These are phyloP conservation scores for Bibio marci DNA, from an alignment of 2,888 invertebrate genomes.

Conservation along the genomic window DNA sequence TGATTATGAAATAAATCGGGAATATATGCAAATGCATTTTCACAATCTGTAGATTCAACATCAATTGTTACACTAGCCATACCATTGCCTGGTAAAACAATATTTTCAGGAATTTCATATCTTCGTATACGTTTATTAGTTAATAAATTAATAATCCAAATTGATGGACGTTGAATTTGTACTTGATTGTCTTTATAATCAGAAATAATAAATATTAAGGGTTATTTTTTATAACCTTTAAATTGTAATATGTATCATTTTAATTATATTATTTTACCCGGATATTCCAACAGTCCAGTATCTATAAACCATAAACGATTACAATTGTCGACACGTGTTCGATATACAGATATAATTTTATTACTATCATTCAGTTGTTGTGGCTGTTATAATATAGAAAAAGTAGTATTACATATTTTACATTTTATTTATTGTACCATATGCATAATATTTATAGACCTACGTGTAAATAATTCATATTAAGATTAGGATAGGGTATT, in stretches of 20 bases:
- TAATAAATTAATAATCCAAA: constrained; percentile 45
- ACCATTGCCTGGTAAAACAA: constrained; percentile 31
- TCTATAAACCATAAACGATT: constrained; percentile 65
- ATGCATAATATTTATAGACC: not conserved
- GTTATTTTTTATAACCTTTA: not conserved
- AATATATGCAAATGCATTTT: constrained; percentile 50
- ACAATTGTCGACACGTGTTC: constrained; percentile 50
- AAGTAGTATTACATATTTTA: too few species aligned
- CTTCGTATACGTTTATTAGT: constrained; percentile 41
- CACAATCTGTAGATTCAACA: constrained; percentile 35
- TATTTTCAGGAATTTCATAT: constrained; percentile 28
- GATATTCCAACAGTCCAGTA: constrained; percentile 51
- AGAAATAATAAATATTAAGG: not conserved
- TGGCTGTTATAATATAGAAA: not conserved
- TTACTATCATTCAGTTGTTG: constrained; percentile 10
- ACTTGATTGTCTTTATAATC: constrained; percentile 27
- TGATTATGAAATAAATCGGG: constrained; percentile 39
- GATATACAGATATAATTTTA: constrained; percentile 47
- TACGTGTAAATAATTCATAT: not conserved
- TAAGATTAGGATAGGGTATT: not conserved
- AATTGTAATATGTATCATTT: constrained; percentile 12
- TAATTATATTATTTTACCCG: constrained; percentile 17
- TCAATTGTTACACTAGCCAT: constrained; percentile 55
- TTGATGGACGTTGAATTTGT: constrained; percentile 38
- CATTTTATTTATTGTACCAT: too few species aligned